A percentile compares a stretch with the other conserved stretches of the same genome.
phyloP scores from a whole-genome alignment of 2,797 vertebrate genomes.

The Syncerus caffer region DNA sequence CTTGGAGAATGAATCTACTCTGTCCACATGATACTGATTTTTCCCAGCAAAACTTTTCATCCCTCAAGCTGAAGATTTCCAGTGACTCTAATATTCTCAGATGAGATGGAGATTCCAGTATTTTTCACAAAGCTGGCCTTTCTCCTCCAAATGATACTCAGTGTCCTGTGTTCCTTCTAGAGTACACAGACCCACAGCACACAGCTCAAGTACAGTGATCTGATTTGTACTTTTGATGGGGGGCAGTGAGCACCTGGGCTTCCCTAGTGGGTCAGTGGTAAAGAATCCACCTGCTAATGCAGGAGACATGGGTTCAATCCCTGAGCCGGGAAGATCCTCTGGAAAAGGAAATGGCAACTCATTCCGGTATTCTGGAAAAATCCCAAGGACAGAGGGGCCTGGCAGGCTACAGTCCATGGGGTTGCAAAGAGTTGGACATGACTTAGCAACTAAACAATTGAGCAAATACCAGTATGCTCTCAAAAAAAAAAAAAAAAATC shows the following conservation, averaged over 20 bases:
- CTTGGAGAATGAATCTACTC: not conserved
- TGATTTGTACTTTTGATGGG: not conserved
- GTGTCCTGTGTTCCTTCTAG: not conserved
- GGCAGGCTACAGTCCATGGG: not conserved
- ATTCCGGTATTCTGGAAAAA: not conserved
- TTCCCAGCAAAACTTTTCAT: not conserved
- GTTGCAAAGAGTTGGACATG: not conserved
- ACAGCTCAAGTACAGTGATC: not conserved
- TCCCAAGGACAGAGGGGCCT: not conserved
- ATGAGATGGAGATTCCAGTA: not conserved
- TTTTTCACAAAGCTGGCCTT: not conserved
- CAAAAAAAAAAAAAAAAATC: not conserved
- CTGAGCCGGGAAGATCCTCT: rapidly evolving
- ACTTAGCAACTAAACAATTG: not conserved
- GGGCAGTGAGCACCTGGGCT: not conserved
- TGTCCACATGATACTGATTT: not conserved
- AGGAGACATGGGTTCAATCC: not conserved
- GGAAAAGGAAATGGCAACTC: not conserved
- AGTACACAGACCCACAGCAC: not conserved
- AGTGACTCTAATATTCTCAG: not conserved
- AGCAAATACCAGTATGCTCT: not conserved
- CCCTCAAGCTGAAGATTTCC: not conserved
- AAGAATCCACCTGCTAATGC: not conserved
- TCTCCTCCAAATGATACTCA: not conserved
- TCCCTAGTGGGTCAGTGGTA: not conserved